Evolutionary conservation across 1,140 invertebrate genomes (phyloP).

Genomic region (Bombus sylvicola): DNA sequence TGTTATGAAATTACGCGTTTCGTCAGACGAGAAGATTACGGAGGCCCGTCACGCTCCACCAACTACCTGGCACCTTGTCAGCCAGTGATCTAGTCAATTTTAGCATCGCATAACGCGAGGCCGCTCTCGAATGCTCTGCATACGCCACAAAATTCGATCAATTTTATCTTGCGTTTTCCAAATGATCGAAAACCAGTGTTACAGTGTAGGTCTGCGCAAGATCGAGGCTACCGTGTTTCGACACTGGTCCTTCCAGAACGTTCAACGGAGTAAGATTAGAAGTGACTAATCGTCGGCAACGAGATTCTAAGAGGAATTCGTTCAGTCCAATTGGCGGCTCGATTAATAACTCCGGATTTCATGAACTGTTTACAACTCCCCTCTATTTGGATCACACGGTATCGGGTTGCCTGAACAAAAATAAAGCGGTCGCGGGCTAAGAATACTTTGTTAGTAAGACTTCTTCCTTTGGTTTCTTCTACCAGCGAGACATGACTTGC

Average conservation of each 20-base stretch:
- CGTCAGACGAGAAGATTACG: conserved; percentile 58
- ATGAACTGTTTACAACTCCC: conserved; percentile 27
- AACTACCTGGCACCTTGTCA: conserved; percentile 37
- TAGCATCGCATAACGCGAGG: conserved; percentile 45
- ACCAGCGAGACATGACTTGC: neutral
- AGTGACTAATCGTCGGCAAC: conserved; percentile 36
- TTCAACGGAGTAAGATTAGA: conserved; percentile 47
- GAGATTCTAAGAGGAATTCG: neutral
- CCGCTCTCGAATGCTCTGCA: neutral
- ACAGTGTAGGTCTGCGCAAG: neutral
- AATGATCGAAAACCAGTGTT: neutral
- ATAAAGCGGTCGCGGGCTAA: conserved; percentile 8
- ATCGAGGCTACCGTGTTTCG: conserved; percentile 17
- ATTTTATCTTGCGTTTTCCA: neutral
- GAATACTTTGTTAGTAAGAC: neutral
- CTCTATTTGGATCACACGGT: neutral
- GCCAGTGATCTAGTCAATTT: conserved; percentile 43
- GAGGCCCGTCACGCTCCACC: conserved; percentile 28
- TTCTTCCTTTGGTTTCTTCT: neutral
- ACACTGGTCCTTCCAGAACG: conserved; percentile 31
- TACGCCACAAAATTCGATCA: neutral
- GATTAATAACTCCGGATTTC: conserved; percentile 19
- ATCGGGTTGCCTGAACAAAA: conserved; percentile 19
- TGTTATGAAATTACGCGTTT: conserved; percentile 65
- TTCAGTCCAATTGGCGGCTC: neutral